Percentiles rank a stretch among this genome's conserved stretches.
phyloP scores from a whole-genome alignment of 2,113 vertebrate genomes.

The Dasyprocta punctata region DNA sequence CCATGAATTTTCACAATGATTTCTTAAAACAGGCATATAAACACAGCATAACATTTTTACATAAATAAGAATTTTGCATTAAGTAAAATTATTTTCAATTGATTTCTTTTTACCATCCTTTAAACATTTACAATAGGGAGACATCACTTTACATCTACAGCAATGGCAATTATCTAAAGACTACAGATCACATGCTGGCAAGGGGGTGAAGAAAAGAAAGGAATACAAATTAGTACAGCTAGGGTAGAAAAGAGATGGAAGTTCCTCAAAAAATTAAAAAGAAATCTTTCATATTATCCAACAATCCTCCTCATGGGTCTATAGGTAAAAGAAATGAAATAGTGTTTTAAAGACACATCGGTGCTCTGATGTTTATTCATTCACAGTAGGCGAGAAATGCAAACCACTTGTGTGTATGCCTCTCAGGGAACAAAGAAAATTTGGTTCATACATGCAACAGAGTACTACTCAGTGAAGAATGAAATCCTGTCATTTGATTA shows the following conservation, averaged over 20 bases:
- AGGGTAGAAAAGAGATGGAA: too few relatives aligned
- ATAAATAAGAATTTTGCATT: not conserved
- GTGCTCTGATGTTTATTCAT: not conserved
- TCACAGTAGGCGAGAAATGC: not conserved
- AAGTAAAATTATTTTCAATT: not conserved
- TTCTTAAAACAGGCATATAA: not conserved
- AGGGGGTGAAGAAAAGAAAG: not conserved
- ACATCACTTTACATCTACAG: not conserved
- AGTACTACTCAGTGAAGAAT: not conserved
- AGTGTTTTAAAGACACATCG: too few relatives aligned
- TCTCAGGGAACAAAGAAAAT: not conserved
- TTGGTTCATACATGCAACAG: not conserved
- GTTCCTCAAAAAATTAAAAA: not conserved
- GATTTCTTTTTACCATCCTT: not conserved
- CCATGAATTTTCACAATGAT: not conserved
- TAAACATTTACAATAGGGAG: not conserved
- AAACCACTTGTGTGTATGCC: not conserved
- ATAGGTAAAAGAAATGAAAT: not conserved
- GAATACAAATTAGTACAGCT: not conserved
- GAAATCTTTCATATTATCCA: not conserved
- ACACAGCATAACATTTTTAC: not conserved
- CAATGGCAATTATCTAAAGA: not conserved
- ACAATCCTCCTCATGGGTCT: not conserved
- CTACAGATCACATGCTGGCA: not conserved
- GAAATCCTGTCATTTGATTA: not conserved